Evolutionary conservation across 2,888 invertebrate genomes (phyloP), one percentile per base, ranked within the genome.

Genomic region (Hydrotaea diabolus): DNA sequence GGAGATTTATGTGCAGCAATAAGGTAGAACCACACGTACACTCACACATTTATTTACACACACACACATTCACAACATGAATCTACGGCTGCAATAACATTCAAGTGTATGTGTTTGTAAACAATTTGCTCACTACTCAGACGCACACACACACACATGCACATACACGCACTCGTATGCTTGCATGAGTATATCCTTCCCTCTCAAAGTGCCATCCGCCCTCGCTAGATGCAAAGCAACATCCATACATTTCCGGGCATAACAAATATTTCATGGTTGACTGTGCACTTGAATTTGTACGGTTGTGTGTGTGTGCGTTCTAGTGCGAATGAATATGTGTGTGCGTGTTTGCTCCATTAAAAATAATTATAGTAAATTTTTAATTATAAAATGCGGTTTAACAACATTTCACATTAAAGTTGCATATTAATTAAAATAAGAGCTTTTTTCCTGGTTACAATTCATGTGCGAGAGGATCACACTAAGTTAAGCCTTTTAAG

Each of bases 361-460:
- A 66, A 66, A 66, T 66, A 66, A 66, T 66, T 66, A 66, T 66
- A 43, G 19, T 66, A 66, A 66, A 66, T 66, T 66, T 66, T 66
- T 66, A 66, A 66, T 66, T 66, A 66, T 66, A 39, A 66, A 66
- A 66, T 66, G 66, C 43, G 66, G 66, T 66, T 31, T 66, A 66
- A 66, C 21, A 21, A 66, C 15, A 66, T 39, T 66, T 66, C 66
- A 66, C 66, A 66, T 66, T 36, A 66, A 66, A 66, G 19, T 43
- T 66, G 39, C 66, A 66, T 43, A 66, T 66, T 66, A 66, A 66
- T 66, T 66, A 66, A 66, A 43, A n/a, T 66, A 36, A 66, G 19
- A 66, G 66, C 66, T 66, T 66, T 66, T 31, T 66, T 43, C 21
- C 15, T 36, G 9, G 36, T 39, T 64, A 64, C 17, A 64, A 36